Base-by-base conservation (phyloP, 1,140 invertebrate genomes). In the Hermetia illucens region DNA sequence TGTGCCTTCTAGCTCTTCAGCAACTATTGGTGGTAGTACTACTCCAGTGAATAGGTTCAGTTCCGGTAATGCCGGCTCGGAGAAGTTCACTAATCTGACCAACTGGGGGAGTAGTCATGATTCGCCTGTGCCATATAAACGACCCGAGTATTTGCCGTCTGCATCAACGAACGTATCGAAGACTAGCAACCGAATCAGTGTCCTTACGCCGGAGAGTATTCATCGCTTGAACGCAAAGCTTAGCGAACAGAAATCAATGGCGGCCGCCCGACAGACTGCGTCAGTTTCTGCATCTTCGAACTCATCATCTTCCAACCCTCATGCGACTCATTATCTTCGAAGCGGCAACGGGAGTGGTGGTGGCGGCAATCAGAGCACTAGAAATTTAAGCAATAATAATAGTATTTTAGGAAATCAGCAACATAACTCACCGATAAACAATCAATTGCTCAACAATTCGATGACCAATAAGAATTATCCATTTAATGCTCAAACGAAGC, bases 141-240 rank as follows among this genome's bases (percentile, higher is more conserved):
- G n/a, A 8, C 8, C 24, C 24, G n/a, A 8, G 24, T 25, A 8
- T 8, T 25, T 25, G 24, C 8, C n/a, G n/a, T n/a, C 8, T 25
- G 8, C 24, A 25, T 8, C n/a, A 25, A 25, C n/a, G n/a, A 25
- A 8, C 8, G n/a, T 25, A 32, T 13, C 30, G 5, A 6, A 9
- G 15, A 32, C 30, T 8, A 6, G n/a, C 30, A 16, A 51, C 41
- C 15, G 51, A 47, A 6, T 49, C 49, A 20, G 43, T 35, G 55
- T 58, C 21, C 49, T 58, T 22, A 58, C 56, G 43, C 55, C 55
- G 2, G 55, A 58, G 41, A 58, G 52, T 39, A 49, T 58, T 20
- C 55, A 58, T 53, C 50, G 53, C 6, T 35, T 58, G 16, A 49
- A 52, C 31, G 55, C 56, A 2, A 55, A 50, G 1, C 44, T 58